phyloP scores from a whole-genome alignment of 2,113 vertebrate genomes.

The Scomber colias region DNA sequence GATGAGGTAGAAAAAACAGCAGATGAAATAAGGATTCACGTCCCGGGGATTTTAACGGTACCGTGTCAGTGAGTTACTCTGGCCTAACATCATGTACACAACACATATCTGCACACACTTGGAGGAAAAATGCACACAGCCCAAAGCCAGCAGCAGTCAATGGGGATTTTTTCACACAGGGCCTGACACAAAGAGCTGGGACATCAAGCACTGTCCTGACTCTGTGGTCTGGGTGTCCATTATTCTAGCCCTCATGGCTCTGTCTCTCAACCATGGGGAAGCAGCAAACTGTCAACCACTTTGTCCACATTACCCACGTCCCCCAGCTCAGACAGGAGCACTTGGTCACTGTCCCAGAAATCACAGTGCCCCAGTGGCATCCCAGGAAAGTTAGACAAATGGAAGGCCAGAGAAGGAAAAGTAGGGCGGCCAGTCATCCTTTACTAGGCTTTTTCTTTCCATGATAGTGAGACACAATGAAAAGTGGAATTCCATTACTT shows the following conservation, averaged over 20 bases:
- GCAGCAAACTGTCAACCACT: conserved; percentile 82
- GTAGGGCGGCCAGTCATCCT: conserved; percentile 85
- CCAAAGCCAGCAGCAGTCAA: conserved; percentile 34
- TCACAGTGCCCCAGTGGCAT: conserved; percentile 80
- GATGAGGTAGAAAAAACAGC: conserved; percentile 49
- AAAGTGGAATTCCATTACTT: conserved; percentile 64
- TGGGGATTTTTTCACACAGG: conserved; percentile 66
- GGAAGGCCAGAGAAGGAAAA: conserved; percentile 81
- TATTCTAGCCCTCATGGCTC: conserved; percentile 74
- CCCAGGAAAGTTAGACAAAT: conserved; percentile 86
- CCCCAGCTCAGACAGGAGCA: conserved; percentile 85
- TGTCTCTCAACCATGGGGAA: conserved; percentile 78
- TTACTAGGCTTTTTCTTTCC: conserved; percentile 70
- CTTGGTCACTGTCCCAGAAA: conserved; percentile 87
- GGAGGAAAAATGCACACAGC: conserved; percentile 33
- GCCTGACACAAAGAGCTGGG: conserved; percentile 70
- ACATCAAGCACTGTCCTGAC: conserved; percentile 76
- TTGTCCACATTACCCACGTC: conserved; percentile 86
- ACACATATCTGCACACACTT: conserved; percentile 40
- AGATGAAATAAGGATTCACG: conserved; percentile 66
- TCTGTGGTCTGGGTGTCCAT: conserved; percentile 75
- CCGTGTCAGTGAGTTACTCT: conserved; percentile 45
- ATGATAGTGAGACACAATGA: conserved; percentile 59
- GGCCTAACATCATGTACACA: conserved; percentile 58
- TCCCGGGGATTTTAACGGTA: conserved; percentile 65